These are phyloP conservation scores for Delichon dasypus DNA, from an alignment of 2,797 vertebrate species.

Conservation along the genomic window DNA sequence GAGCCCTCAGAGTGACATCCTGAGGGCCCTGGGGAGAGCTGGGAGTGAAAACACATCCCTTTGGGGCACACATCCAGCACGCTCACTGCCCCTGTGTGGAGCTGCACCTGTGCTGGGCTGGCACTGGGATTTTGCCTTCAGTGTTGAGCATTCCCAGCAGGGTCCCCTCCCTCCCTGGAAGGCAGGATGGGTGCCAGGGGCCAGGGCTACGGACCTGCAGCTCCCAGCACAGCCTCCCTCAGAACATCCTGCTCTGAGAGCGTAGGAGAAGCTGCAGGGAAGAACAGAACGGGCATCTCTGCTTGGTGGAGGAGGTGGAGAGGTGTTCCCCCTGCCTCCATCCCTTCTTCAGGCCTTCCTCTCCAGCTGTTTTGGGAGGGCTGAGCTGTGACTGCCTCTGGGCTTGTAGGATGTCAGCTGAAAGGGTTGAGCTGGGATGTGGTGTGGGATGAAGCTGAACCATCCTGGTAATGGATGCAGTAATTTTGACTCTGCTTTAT, in stretches of 20 bases:
- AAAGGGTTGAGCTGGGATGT: not conserved
- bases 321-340: not conserved
- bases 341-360: not conserved
- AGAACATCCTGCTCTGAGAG: not conserved
- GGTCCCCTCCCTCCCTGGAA: not conserved
- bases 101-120: not conserved
- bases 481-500: not conserved
- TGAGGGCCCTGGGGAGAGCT: not conserved
- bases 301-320: not conserved
- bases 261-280: not conserved
- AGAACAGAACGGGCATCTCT: not conserved
- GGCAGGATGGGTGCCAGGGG: not conserved
- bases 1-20: not conserved
- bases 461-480: not conserved
- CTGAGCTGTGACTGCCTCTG: not conserved
- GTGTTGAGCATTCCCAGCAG: not conserved
- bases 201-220: not conserved
- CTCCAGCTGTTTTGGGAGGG: not conserved
- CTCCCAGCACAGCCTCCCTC: not conserved
- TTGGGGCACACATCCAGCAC: not conserved
- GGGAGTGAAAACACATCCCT: not conserved
- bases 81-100: not conserved
- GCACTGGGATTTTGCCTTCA: not conserved
- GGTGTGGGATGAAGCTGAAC: not conserved
- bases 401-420: not conserved